Base-by-base conservation (phyloP, 2,888 invertebrate genomes). In the Prosopocoilus inquinatus region DNA sequence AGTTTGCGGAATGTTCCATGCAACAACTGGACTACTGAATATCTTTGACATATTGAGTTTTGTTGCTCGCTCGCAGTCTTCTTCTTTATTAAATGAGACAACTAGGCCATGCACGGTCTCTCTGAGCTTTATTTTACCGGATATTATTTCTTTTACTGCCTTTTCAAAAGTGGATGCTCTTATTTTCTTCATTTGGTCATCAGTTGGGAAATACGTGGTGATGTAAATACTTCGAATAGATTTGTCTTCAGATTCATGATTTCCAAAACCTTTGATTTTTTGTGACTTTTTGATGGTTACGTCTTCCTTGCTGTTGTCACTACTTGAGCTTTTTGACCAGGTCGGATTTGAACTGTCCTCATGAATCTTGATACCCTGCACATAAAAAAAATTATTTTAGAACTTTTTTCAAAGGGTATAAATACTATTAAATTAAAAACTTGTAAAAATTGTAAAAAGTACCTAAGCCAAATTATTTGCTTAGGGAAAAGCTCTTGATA, bases 21-120 rank as follows among this genome's bases (percentile, higher is more conserved):
- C 78, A 68, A 79, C 79, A 36, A 80, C 74, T 3, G 79, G 77
- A 34, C 73, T 74, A 34, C 72, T 71, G 47, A 80, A 76, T 32
- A 76, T 67, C 28, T 73, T 70, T 0, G 77, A 76, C 5, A 80
- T 64, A 56, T 78, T 75, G 3, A 74, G 69, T 12, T 71, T 71
- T 49, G 79, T 66, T 1, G 79, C 61, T 55, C 74, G 76, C 12
- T 78, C 77, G 1, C 78, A 77, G 44, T 79, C 78, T 2, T 65
- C 59, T 61, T 79, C 78, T 3, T 71, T 67, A 0, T 67, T 67
- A 44, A 80, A 78, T 2, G 77, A 74, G 0, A 75, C 73, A 9
- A 80, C 75, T 7, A 80, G 55, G 1, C 79, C 80, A 57, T 76
- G 78, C 1, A 57, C 59, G 7, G 70, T 70, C 53, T 62, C 60